Percentiles rank a stretch among this genome's conserved stretches.
Evolutionary conservation across 1,140 invertebrate species (phyloP).

Genomic region (Neoseiulus cucumeris): DNA sequence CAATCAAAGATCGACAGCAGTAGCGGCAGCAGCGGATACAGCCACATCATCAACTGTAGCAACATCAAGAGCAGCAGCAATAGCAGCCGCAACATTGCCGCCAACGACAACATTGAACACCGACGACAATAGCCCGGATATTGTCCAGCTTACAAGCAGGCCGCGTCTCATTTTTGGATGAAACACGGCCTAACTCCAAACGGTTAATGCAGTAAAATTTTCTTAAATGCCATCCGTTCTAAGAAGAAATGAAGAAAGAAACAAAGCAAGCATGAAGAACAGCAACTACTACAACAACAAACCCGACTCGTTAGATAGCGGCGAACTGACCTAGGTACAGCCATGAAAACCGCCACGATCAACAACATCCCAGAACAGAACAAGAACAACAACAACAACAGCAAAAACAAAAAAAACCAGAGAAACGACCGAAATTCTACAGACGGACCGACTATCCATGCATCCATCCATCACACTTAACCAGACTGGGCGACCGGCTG

Average conservation of each 20-base stretch:
- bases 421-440: no score
- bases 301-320: background rate
- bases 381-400: no score
- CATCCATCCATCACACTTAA: no score
- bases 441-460: no score
- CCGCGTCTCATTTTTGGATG: background rate
- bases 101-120: background rate
- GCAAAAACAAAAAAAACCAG: no score
- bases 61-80: background rate
- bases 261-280: background rate
- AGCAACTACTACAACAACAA: background rate
- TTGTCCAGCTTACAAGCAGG: background rate
- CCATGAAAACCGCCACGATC: no score
- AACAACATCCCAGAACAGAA: no score
- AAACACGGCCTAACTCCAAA: background rate
- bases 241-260: background rate
- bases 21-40: no score
- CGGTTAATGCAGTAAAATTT: slow-evolving; percentile 11
- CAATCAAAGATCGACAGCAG: no score
- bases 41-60: no score
- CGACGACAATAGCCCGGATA: background rate
- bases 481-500: no score
- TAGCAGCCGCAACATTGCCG: background rate
- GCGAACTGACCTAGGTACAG: background rate
- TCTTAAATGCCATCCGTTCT: background rate